phyloP scores from a whole-genome alignment of 64 coral and sea anemone species.

The Pachyseris speciosa region DNA sequence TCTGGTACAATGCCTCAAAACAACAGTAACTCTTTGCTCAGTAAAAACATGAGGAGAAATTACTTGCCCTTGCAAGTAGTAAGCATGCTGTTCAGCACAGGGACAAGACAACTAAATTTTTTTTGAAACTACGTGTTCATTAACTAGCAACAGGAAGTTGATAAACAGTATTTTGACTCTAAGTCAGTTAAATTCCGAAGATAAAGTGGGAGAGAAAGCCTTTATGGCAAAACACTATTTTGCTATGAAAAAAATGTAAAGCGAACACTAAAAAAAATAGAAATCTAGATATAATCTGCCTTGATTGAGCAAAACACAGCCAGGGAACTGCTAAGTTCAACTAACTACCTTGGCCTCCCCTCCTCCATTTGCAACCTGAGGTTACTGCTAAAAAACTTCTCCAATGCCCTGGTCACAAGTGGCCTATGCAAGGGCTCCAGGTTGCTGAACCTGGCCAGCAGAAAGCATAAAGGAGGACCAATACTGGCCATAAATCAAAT shows the following conservation, averaged over 20 bases:
- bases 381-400: neutral
- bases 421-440: neutral
- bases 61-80: slow-evolving; percentile 23
- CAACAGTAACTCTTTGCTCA: slow-evolving; percentile 10
- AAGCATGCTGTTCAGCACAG: slow-evolving; percentile 2
- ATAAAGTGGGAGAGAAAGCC: neutral
- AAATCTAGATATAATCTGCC: neutral
- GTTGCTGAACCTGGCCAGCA: neutral
- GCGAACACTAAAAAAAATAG: neutral
- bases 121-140: neutral
- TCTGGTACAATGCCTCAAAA: neutral
- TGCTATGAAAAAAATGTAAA: neutral
- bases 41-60: neutral
- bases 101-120: neutral
- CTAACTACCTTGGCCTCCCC: neutral
- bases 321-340: slow-evolving; percentile 2
- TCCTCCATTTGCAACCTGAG: neutral
- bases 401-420: neutral
- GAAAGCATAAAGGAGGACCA: neutral
- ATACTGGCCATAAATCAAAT: neutral
- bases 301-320: slow-evolving; percentile 3
- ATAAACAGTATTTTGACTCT: neutral
- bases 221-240: neutral
- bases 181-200: neutral
- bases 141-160: slow-evolving; percentile 12